phyloP scores from a whole-genome alignment of 2,797 vertebrate species.

The Margarornis squamiger region DNA sequence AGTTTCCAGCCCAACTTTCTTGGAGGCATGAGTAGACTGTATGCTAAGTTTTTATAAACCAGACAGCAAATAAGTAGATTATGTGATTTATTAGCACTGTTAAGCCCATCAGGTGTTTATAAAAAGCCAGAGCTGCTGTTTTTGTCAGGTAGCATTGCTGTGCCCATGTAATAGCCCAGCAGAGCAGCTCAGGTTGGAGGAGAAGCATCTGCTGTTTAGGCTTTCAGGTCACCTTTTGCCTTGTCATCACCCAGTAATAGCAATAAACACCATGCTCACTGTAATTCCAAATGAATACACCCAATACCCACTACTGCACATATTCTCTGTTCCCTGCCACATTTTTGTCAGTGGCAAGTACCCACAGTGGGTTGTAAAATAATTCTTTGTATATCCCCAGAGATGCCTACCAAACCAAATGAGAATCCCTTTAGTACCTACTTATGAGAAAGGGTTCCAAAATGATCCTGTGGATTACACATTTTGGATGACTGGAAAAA shows the following conservation, averaged over 20 bases:
- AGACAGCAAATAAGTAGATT: background rate
- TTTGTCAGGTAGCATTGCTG: background rate
- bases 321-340: background rate
- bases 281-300: background rate
- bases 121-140: background rate
- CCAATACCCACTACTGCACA: background rate
- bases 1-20: background rate
- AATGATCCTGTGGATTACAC: background rate
- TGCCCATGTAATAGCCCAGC: background rate
- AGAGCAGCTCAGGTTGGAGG: background rate
- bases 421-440: background rate
- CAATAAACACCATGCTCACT: background rate
- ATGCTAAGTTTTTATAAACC: background rate
- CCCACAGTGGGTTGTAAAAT: background rate
- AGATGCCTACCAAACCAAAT: background rate
- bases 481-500: background rate
- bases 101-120: background rate
- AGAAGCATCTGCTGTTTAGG: background rate
- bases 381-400: background rate
- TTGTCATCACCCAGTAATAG: background rate
- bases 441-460: background rate
- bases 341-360: background rate
- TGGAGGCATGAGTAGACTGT: background rate
- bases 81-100: background rate
- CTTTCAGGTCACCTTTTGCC: slow-evolving; percentile 1